phyloP scores from a whole-genome alignment of 2,113 vertebrate genomes.

The Grus americana region DNA sequence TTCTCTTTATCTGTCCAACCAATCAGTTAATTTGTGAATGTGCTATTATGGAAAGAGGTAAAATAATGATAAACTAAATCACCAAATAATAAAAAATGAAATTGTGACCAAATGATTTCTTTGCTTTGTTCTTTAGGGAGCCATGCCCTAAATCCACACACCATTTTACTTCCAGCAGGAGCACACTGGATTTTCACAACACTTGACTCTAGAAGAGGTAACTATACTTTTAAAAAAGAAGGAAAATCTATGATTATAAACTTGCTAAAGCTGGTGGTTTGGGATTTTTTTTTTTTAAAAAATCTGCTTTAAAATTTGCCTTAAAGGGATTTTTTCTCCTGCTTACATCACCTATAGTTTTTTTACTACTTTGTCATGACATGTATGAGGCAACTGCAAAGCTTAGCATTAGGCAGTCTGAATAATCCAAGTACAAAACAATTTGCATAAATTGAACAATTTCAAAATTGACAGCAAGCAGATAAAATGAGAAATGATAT shows the following conservation, averaged over 20 bases:
- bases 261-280: not conserved
- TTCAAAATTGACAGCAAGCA: not conserved
- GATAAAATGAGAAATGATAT: not conserved
- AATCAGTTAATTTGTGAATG: not conserved
- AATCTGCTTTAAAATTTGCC: not conserved
- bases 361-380: not conserved
- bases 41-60: not conserved
- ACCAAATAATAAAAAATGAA: not conserved
- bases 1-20: not conserved
- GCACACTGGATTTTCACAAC: not conserved
- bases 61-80: not conserved
- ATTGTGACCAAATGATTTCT: not conserved
- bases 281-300: too few species aligned
- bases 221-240: not conserved
- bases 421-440: not conserved
- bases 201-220: not conserved
- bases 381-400: not conserved
- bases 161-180: not conserved
- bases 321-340: not conserved
- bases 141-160: not conserved
- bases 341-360: not conserved
- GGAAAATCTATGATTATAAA: not conserved
- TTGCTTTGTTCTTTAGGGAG: not conserved
- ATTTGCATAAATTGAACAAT: not conserved
- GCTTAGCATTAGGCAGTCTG: not conserved